Percentiles rank a stretch among this genome's conserved stretches.
phyloP scores from a whole-genome alignment of 2,797 vertebrate genomes.

The Bradypodion ventrale region DNA sequence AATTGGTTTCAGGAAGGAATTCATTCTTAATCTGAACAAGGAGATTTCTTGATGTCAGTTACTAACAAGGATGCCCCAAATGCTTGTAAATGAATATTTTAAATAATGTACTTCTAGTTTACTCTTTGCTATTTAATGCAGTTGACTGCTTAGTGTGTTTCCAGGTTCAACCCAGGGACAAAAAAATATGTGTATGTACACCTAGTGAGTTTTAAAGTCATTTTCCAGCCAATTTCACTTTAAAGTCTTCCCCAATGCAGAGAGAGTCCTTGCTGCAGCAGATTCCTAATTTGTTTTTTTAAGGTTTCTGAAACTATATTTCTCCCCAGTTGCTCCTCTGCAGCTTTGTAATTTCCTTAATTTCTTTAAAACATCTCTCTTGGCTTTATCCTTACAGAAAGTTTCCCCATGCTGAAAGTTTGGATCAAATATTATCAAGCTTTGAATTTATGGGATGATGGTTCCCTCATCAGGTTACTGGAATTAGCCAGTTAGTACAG shows the following conservation, averaged over 20 bases:
- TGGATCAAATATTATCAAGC: constrained; percentile 16
- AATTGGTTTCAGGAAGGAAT: constrained; percentile 34
- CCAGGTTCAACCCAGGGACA: constrained; percentile 34
- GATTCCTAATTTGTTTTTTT: constrained; percentile 30
- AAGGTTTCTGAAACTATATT: constrained; percentile 32
- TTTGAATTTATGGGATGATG: neutral
- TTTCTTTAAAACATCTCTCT: constrained; percentile 40
- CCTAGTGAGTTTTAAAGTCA: constrained; percentile 40
- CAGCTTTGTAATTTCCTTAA: constrained; percentile 30
- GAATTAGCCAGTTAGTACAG: neutral
- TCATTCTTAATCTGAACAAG: constrained; percentile 49
- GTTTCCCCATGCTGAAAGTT: constrained; percentile 41
- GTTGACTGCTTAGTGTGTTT: constrained; percentile 35
- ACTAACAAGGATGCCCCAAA: constrained; percentile 45
- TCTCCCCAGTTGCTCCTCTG: constrained; percentile 23
- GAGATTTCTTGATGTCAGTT: constrained; percentile 36
- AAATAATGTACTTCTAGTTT: constrained; percentile 48
- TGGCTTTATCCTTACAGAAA: constrained; percentile 35
- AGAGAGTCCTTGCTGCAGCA: constrained; percentile 30
- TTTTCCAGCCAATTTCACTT: constrained; percentile 63
- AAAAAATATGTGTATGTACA: neutral
- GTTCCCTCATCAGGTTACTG: neutral
- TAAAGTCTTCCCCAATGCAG: constrained; percentile 49
- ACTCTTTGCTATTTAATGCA: constrained; percentile 40
- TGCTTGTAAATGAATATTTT: constrained; percentile 52